These are phyloP conservation scores for Pachymerium ferrugineum DNA, from an alignment of 2,888 invertebrate genomes.

Conservation along the genomic window DNA sequence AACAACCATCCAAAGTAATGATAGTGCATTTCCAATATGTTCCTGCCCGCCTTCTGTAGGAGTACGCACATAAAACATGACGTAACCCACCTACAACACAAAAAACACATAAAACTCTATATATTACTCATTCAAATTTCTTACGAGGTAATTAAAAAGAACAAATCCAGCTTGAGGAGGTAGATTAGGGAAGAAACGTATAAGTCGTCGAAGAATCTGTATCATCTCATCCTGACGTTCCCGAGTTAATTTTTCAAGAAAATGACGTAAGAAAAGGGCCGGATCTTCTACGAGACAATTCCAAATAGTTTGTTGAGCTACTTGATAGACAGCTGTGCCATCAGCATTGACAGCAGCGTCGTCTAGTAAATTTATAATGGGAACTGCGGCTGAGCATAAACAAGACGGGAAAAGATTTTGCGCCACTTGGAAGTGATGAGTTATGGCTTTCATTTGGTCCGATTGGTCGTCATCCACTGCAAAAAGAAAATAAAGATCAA, in stretches of 20 bases:
- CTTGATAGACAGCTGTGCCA: constrained; percentile 70
- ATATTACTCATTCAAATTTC: constrained; percentile 31
- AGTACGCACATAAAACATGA: constrained; percentile 97
- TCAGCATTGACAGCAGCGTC: constrained; percentile 92
- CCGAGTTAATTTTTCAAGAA: constrained; percentile 87
- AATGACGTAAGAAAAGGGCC: constrained; percentile 88
- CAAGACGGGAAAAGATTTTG: constrained; percentile 95
- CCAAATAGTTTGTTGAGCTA: constrained; percentile 79
- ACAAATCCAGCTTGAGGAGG: constrained; percentile 98
- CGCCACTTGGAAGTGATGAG: constrained; percentile 67
- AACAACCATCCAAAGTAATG: constrained; percentile 96
- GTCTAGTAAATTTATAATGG: constrained; percentile 87
- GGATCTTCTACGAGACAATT: constrained; percentile 97
- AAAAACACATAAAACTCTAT: not conserved
- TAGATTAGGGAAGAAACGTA: constrained; percentile 83
- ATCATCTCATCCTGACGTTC: constrained; percentile 93
- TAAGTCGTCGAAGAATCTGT: constrained; percentile 80
- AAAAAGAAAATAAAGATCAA: not conserved
- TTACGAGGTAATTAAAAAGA: constrained; percentile 90
- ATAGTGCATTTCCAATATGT: constrained; percentile 87
- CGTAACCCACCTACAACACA: constrained; percentile 68
- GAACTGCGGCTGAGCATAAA: constrained; percentile 89
- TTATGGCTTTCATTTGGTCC: constrained; percentile 54
- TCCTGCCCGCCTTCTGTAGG: constrained; percentile 94
- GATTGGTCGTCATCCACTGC: constrained; percentile 37